Conservation (phyloP, 2,888 invertebrate species). For the Eristalis tenax region DNA sequence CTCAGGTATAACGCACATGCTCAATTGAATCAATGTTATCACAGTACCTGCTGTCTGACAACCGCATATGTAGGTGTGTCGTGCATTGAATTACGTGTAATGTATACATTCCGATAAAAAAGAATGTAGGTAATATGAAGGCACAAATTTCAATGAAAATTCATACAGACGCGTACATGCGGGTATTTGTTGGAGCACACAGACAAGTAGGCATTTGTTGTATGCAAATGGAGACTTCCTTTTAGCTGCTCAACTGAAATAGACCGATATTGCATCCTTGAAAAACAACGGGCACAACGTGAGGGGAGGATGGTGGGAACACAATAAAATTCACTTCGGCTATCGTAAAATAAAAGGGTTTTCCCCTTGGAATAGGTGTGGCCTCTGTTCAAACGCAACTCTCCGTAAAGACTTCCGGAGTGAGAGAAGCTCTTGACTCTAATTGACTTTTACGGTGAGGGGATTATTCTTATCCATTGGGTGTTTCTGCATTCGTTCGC, state of each 20-base stretch:
- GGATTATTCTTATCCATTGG: neutral
- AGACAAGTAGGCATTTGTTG: neutral
- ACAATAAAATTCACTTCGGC: neutral
- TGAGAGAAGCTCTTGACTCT: neutral
- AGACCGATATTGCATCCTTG: conserved; percentile 12
- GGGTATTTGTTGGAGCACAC: neutral
- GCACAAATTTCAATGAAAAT: neutral
- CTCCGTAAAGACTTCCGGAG: neutral
- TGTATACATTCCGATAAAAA: neutral
- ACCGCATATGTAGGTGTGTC: neutral
- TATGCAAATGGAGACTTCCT: neutral
- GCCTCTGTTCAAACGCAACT: neutral
- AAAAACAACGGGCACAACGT: neutral
- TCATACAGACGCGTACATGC: neutral
- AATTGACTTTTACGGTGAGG: neutral
- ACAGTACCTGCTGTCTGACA: neutral
- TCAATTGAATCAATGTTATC: conserved; percentile 29
- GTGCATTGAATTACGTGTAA: neutral
- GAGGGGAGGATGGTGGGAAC: neutral
- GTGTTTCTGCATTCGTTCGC: neutral
- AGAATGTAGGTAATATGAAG: neutral
- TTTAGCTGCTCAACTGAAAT: conserved; percentile 9
- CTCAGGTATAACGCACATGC: conserved; percentile 29
- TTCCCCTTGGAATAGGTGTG: neutral
- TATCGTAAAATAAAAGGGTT: neutral